These are phyloP conservation scores for Mus minutoides DNA, from an alignment of 2,797 vertebrate genomes.

Conservation along the genomic window DNA sequence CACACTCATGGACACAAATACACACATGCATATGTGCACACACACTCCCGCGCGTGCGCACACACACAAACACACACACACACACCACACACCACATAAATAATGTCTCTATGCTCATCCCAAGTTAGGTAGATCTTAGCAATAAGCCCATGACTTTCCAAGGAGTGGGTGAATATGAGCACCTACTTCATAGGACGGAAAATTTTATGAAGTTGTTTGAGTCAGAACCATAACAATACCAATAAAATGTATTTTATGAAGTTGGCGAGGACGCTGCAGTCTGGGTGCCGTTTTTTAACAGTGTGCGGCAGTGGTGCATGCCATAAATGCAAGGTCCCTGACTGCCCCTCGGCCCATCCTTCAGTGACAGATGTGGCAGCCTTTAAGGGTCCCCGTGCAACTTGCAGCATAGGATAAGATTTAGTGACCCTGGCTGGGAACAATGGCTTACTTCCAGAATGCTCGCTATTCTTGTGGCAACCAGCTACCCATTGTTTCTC, in stretches of 20 bases:
- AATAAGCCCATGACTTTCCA: slow-evolving; percentile 42
- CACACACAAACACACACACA: background rate
- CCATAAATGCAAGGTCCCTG: slow-evolving; percentile 83
- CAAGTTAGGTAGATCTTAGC: slow-evolving; percentile 45
- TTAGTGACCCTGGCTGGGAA: slow-evolving; percentile 61
- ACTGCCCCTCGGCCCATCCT: slow-evolving; percentile 74
- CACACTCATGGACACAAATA: background rate
- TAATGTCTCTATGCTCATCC: background rate
- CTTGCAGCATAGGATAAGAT: background rate
- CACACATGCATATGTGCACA: background rate
- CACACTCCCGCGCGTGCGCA: accelerated
- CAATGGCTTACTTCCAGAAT: slow-evolving; percentile 5
- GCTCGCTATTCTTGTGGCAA: background rate
- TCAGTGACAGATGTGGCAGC: slow-evolving; percentile 80
- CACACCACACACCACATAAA: background rate
- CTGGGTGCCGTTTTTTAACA: slow-evolving; percentile 83
- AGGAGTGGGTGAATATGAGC: slow-evolving; percentile 77
- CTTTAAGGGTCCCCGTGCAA: slow-evolving; percentile 75
- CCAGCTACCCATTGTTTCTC: accelerated
- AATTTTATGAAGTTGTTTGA: slow-evolving; percentile 86
- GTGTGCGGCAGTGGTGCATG: slow-evolving; percentile 76
- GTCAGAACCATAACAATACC: slow-evolving; percentile 84
- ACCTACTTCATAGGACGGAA: slow-evolving; percentile 71
- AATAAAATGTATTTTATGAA: slow-evolving; percentile 88
- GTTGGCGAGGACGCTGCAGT: slow-evolving; percentile 84